A percentile compares a stretch with the other conserved stretches of the same genome.
Evolutionary conservation across 1,140 invertebrate genomes (phyloP).

Genomic region (Brevipalpus yothersi): DNA sequence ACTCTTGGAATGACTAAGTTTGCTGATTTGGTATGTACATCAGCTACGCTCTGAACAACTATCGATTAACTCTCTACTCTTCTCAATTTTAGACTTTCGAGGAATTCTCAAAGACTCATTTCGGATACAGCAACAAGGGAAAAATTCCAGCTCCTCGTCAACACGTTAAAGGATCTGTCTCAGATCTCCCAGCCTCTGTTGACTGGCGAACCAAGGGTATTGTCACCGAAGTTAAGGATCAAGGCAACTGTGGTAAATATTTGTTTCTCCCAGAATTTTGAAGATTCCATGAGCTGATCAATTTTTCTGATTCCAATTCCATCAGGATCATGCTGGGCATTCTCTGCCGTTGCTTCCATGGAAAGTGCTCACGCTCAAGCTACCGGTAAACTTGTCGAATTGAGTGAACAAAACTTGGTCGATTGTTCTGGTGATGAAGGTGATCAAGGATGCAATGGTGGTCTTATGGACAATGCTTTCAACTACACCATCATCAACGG

Average conservation of each 20-base stretch:
- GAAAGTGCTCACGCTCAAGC: constrained; percentile 85
- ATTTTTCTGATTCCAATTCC: too few species aligned
- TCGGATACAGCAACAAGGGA: constrained; percentile 11
- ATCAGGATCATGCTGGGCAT: constrained; percentile 69
- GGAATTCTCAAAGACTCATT: neutral
- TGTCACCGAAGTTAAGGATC: constrained; percentile 55
- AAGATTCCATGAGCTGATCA: too few species aligned
- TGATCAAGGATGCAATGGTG: constrained; percentile 86
- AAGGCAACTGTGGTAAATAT: constrained; percentile 21
- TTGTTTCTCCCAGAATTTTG: too few species aligned
- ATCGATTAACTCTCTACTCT: neutral
- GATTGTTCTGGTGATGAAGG: constrained; percentile 61
- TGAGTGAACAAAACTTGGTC: constrained; percentile 90
- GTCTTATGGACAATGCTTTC: constrained; percentile 71
- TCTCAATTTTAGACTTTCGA: neutral
- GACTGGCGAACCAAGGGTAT: constrained; percentile 69
- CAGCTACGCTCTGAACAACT: neutral
- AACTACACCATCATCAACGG: constrained; percentile 21
- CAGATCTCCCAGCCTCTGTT: constrained; percentile 34
- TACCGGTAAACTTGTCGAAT: constrained; percentile 51
- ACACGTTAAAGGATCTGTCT: neutral
- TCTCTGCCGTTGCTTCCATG: constrained; percentile 69
- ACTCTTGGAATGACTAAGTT: constrained; percentile 17
- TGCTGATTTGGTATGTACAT: neutral
- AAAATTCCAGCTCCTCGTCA: neutral